Percentiles rank a stretch among this genome's conserved stretches.
These are phyloP conservation scores for Choloepus hoffmanni DNA, from an alignment of 2,113 vertebrate genomes.

Conservation along the genomic window DNA sequence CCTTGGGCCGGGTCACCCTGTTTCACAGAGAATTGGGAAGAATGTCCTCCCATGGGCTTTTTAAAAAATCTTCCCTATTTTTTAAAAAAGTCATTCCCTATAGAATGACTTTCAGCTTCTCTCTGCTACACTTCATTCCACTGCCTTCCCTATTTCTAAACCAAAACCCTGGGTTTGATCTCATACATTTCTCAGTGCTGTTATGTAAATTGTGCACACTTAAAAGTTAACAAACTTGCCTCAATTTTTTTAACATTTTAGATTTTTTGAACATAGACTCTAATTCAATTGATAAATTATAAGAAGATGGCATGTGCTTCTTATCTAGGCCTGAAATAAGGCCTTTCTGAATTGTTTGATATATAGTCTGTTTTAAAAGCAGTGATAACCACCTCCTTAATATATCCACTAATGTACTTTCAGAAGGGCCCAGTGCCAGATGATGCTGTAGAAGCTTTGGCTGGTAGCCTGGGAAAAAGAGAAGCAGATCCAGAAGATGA, in stretches of 20 bases:
- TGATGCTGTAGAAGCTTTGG: conserved; percentile 85
- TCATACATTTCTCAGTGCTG: not conserved
- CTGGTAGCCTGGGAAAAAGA: conserved; percentile 83
- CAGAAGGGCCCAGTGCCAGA: conserved; percentile 69
- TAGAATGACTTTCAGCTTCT: not conserved
- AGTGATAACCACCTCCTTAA: not conserved
- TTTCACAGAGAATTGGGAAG: not conserved
- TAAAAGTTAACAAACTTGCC: not conserved
- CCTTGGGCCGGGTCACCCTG: not conserved
- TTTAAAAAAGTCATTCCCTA: no score
- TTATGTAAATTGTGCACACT: not conserved
- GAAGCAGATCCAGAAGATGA: conserved; percentile 81
- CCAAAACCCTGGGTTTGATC: not conserved
- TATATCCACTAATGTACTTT: not conserved
- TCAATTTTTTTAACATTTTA: not conserved
- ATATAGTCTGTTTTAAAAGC: not conserved
- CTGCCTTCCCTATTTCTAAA: not conserved
- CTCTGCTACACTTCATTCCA: not conserved
- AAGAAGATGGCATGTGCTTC: not conserved
- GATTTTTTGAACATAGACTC: not conserved
- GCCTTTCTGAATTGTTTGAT: not conserved
- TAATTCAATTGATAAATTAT: not conserved
- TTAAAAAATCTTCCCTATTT: not conserved
- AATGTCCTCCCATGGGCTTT: not conserved
- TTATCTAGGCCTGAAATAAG: not conserved